Evolutionary conservation across 2,797 vertebrate species (phyloP).

Genomic region (Sebastolobus alascanus): DNA sequence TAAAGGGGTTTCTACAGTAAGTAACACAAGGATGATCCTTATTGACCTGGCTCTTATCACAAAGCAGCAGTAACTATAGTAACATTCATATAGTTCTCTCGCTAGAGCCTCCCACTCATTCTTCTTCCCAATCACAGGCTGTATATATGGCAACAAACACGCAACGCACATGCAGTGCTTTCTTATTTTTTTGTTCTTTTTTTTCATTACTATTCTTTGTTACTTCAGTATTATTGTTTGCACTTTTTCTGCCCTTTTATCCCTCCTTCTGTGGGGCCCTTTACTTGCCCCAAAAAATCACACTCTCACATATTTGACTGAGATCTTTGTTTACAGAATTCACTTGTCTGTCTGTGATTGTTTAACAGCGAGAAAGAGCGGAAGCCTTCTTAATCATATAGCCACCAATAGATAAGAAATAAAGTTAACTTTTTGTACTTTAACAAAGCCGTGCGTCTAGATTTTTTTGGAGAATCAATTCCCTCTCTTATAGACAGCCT

Average conservation of each 20-base stretch:
- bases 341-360: background rate
- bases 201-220: background rate
- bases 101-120: background rate
- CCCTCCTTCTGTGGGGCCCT: background rate
- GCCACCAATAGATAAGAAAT: background rate
- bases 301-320: background rate
- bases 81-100: slow-evolving; percentile 6
- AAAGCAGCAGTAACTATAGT: slow-evolving; percentile 5
- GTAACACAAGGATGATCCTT: background rate
- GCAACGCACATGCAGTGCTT: background rate
- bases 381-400: background rate
- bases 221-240: background rate
- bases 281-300: background rate
- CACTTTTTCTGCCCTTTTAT: background rate
- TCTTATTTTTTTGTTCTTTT: background rate
- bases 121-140: slow-evolving; percentile 3
- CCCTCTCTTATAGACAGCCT: background rate
- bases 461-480: background rate
- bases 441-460: background rate
- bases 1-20: background rate
- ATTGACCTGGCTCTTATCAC: slow-evolving; percentile 15
- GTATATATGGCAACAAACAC: background rate
- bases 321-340: background rate
- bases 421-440: background rate
- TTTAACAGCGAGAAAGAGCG: background rate